phyloP scores from a whole-genome alignment of 2,888 invertebrate genomes.

The Gymnosoma rotundatum region DNA sequence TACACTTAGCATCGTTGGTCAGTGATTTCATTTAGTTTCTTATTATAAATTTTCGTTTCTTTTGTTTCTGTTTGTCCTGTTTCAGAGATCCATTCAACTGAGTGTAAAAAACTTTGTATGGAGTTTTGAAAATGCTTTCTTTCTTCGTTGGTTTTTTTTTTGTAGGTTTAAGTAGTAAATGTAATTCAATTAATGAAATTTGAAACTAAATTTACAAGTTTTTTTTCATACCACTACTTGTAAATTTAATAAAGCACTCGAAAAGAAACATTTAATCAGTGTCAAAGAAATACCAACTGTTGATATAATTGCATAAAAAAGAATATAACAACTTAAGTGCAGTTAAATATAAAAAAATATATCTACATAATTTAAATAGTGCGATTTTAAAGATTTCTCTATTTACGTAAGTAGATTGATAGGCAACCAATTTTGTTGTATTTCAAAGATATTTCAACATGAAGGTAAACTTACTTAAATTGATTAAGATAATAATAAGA shows the following conservation, averaged over 20 bases:
- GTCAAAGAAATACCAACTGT: no score
- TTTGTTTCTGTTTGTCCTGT: conserved; percentile 31
- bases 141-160: conserved; percentile 16
- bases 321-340: no score
- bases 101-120: conserved; percentile 33
- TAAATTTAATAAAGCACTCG: conserved; percentile 46
- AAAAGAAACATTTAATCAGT: not conserved
- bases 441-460: no score
- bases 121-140: conserved; percentile 21
- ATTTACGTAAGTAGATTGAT: no score
- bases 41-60: conserved; percentile 18
- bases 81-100: conserved; percentile 18
- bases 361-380: no score
- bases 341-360: no score
- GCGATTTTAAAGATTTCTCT: no score
- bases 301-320: no score
- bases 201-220: conserved; percentile 16
- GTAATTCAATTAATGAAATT: conserved; percentile 68
- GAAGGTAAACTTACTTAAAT: no score
- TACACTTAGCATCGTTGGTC: conserved; percentile 58
- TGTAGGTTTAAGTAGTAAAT: conserved; percentile 65
- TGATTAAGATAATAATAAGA: no score
- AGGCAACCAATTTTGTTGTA: no score
- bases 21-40: conserved; percentile 54
- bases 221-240: not conserved